Percentiles rank a stretch among this genome's conserved stretches.
Conservation (phyloP, 2,797 vertebrate genomes). For the Leuciscus waleckii region DNA sequence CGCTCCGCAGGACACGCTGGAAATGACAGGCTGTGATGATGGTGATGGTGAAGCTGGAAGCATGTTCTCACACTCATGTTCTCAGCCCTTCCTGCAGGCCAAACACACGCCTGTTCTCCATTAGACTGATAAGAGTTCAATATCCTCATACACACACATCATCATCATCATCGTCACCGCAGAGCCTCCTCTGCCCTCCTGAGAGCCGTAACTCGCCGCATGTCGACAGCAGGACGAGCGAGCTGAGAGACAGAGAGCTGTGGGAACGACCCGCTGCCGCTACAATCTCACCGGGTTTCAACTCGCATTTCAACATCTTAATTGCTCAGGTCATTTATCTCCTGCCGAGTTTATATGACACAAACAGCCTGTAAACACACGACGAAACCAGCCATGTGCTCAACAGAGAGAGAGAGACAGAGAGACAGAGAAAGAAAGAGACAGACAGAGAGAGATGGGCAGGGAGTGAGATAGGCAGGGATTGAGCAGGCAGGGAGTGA, state of each 20-base stretch:
- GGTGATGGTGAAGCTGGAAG: conserved; percentile 8
- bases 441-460: too few species aligned
- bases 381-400: conserved; percentile 64
- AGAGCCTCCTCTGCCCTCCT: conserved; percentile 17
- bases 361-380: conserved; percentile 69
- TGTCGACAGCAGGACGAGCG: conserved; percentile 30
- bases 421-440: too few species aligned
- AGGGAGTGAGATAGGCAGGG: too few species aligned
- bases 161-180: conserved; percentile 11
- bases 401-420: neutral
- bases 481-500: too few species aligned
- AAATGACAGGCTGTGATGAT: conserved; percentile 31
- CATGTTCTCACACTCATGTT: conserved; percentile 12
- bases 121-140: conserved; percentile 77
- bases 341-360: conserved; percentile 71
- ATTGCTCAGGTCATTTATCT: conserved; percentile 73
- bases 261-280: conserved; percentile 30
- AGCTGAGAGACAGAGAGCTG: neutral
- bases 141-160: conserved; percentile 63
- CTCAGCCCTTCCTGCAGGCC: conserved; percentile 31
- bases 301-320: conserved; percentile 73
- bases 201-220: conserved; percentile 50
- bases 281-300: conserved; percentile 68
- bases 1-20: neutral
- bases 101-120: conserved; percentile 71